Percentiles rank a stretch among this genome's conserved stretches.
These are phyloP conservation scores for Acanthosepion pharaonis DNA, from an alignment of 2,888 invertebrate species.

Conservation along the genomic window DNA sequence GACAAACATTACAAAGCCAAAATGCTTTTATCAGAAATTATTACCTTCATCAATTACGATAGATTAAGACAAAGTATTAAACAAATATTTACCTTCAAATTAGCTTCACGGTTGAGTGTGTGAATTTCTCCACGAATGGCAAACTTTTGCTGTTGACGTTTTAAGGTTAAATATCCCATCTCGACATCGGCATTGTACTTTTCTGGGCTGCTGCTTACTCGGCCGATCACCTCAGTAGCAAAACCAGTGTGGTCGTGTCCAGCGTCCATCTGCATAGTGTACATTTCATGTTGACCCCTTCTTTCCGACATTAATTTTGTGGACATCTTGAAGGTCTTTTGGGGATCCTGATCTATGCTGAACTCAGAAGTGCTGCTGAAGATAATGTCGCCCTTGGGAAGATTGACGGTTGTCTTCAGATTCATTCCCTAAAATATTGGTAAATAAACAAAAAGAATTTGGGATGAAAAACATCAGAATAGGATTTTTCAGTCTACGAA, in stretches of 20 bases:
- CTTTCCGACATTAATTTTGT: not conserved
- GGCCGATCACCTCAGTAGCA: not conserved
- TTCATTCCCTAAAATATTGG: not conserved
- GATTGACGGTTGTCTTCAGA: not conserved
- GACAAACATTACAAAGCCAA: no score
- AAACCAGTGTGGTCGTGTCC: not conserved
- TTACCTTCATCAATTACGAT: no score
- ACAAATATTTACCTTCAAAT: not conserved
- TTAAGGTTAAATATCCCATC: conserved; percentile 11
- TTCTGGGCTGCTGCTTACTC: not conserved
- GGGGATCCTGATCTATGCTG: not conserved
- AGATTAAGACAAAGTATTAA: not conserved
- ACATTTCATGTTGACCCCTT: not conserved
- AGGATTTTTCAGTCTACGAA: no score
- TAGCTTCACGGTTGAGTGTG: not conserved
- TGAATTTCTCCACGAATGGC: not conserved
- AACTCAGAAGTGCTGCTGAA: not conserved
- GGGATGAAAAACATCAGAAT: no score
- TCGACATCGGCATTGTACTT: conserved; percentile 6
- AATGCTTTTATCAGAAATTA: no score
- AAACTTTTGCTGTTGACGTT: not conserved
- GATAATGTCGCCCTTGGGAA: not conserved
- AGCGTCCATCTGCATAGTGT: not conserved
- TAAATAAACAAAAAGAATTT: not conserved
- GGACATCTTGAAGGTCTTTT: not conserved